Evolutionary conservation across 2,888 invertebrate species (phyloP).

Genomic region (Trichopria drosophilae): DNA sequence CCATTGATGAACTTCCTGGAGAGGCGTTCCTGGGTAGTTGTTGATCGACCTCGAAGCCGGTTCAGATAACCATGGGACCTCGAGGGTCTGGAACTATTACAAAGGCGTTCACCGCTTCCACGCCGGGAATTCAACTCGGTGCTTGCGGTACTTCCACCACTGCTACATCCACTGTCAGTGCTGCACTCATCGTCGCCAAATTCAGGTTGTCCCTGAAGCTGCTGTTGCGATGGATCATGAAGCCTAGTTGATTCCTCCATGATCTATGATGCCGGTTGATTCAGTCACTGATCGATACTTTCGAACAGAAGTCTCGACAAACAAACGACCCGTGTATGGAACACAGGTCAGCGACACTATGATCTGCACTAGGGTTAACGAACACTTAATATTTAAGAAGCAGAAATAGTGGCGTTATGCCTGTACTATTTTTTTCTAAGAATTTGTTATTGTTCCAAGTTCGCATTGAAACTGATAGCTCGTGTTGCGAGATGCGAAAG

Average conservation of each 20-base stretch:
- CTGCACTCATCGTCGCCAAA: slow-evolving; percentile 52
- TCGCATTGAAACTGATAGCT: no score
- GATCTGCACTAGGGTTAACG: no score
- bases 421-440: no score
- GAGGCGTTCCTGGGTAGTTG: slow-evolving; percentile 44
- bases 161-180: slow-evolving; percentile 59
- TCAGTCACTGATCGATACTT: no score
- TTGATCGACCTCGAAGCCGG: slow-evolving; percentile 40
- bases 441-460: no score
- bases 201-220: slow-evolving; percentile 34
- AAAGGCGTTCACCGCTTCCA: slow-evolving; percentile 45
- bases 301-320: no score
- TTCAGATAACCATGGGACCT: slow-evolving; percentile 42
- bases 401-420: no score
- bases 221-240: slow-evolving; percentile 37
- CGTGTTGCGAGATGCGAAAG: no score
- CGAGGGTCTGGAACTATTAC: slow-evolving; percentile 37
- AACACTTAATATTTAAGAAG: no score
- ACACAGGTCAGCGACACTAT: no score
- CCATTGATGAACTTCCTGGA: slow-evolving; percentile 37
- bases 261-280: no score
- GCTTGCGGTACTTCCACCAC: slow-evolving; percentile 57
- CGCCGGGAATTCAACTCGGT: slow-evolving; percentile 45
- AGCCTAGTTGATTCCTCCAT: slow-evolving; percentile 49
- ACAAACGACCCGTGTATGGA: no score